These are phyloP conservation scores for Dipodomys stephensi DNA, from an alignment of 2,113 vertebrate genomes.

Conservation along the genomic window DNA sequence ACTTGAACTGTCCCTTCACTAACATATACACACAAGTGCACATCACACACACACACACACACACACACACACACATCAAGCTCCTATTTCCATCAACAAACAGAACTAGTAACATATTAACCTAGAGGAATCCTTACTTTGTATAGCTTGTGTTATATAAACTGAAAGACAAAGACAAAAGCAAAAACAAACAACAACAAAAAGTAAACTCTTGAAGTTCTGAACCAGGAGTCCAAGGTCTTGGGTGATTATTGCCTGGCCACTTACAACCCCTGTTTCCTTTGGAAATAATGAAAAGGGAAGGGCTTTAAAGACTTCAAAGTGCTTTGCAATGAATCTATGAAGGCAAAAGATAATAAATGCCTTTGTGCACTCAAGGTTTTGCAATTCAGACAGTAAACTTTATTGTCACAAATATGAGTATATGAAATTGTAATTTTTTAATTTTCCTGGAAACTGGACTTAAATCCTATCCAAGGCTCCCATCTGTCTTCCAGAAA, in stretches of 20 bases:
- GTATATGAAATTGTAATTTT: conserved; percentile 24
- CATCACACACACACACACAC: not conserved
- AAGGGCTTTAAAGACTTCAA: not conserved
- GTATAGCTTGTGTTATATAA: conserved; percentile 13
- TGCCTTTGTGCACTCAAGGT: conserved; percentile 6
- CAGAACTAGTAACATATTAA: not conserved
- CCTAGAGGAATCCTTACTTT: not conserved
- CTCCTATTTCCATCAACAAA: conserved; percentile 6
- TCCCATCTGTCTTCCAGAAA: conserved; percentile 54
- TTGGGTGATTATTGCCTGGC: not conserved
- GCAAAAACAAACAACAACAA: not conserved
- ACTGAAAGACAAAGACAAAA: not conserved
- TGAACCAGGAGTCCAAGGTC: conserved; percentile 20
- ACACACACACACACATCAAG: not conserved
- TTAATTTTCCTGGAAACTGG: conserved; percentile 40
- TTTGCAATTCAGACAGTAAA: not conserved
- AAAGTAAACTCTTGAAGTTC: too few relatives aligned
- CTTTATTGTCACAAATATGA: conserved; percentile 22
- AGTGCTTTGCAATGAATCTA: not conserved
- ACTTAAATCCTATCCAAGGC: conserved; percentile 37
- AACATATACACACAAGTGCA: not conserved
- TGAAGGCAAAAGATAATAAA: conserved; percentile 27
- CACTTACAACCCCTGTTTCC: not conserved
- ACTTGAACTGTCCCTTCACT: not conserved
- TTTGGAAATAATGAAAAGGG: not conserved